phyloP scores from a whole-genome alignment of 2,797 vertebrate species.

The Tapera naevia region DNA sequence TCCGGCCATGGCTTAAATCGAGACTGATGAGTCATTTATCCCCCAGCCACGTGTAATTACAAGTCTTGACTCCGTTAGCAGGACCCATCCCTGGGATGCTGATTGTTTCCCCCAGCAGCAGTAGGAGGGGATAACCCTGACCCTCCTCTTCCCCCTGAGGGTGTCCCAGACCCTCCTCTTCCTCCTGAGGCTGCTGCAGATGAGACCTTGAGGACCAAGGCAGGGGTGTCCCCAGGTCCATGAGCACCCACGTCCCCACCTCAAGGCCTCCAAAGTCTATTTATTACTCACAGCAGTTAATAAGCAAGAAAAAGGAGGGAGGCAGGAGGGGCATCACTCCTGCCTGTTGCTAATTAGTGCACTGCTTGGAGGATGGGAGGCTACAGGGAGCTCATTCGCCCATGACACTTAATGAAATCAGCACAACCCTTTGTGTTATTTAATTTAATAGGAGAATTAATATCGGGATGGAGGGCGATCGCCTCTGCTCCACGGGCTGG shows the following conservation, averaged over 20 bases:
- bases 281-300: neutral
- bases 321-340: neutral
- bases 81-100: neutral
- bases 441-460: slow-evolving; percentile 43
- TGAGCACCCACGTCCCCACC: neutral
- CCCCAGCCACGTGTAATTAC: neutral
- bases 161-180: neutral
- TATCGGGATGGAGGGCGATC: neutral
- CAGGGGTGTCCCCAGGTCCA: neutral
- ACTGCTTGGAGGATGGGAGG: neutral
- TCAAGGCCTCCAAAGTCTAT: neutral
- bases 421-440: neutral
- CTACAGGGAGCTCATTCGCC: slow-evolving; percentile 2
- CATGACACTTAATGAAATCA: slow-evolving; percentile 21
- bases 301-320: neutral
- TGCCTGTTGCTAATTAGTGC: slow-evolving; percentile 55
- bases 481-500: neutral
- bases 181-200: neutral
- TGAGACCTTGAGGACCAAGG: fast-evolving
- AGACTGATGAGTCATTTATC: neutral
- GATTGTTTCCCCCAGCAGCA: neutral
- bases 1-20: fast-evolving
- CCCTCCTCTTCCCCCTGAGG: neutral
- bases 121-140: neutral
- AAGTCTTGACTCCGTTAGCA: neutral